Evolutionary conservation across 2,888 invertebrate species (phyloP), one percentile per base, ranked within the genome.

Genomic region (Eupithecia insigniata): DNA sequence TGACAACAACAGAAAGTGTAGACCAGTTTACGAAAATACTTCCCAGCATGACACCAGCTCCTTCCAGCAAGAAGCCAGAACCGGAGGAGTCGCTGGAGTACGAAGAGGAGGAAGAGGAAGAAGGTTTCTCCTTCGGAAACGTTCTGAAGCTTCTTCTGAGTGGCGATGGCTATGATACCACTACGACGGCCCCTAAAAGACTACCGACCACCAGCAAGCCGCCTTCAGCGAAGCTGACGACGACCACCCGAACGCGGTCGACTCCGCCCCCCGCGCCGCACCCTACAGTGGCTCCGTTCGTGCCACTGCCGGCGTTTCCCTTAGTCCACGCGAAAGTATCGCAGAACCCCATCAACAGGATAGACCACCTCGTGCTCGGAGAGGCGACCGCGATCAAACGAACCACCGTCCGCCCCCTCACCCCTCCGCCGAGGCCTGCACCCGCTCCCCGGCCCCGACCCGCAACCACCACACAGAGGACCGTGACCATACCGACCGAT

Each of bases 111-210:
- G 90, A 91, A 12, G 90, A 94, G 14, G 92, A 92, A 6, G 94
- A 93, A 68, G 95, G 94, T 14, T 95, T 96, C 81, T 96, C 96
- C 0, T 93, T 96, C 32, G 96, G 95, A 69, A 95, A 94, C 80
- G 95, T 96, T 7, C 85, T 96, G 22, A 95, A 96, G 81, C 88
- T 96, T n/a, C 85, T 96, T 30, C 92, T 96, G 36, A 94, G 94
- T 71, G 94, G 94, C 70, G 94, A 94, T 39, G 89, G 84, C 71
- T 92, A 92, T 32, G 91, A 91, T 26, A 82, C 90, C 0, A 92
- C 91, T 3, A 90, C 91, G 0, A 67, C 81, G 34, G 22, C 75
- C 18, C 74, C 79, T 10, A 80, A 76, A 61, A 71, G 66, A 34
- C 61, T 80, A 18, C 60, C 76, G 0, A 74, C 80, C 0, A 73